These are phyloP conservation scores for Neolamprologus kungweensis DNA, from an alignment of 2,113 vertebrate genomes.

Conservation along the genomic window DNA sequence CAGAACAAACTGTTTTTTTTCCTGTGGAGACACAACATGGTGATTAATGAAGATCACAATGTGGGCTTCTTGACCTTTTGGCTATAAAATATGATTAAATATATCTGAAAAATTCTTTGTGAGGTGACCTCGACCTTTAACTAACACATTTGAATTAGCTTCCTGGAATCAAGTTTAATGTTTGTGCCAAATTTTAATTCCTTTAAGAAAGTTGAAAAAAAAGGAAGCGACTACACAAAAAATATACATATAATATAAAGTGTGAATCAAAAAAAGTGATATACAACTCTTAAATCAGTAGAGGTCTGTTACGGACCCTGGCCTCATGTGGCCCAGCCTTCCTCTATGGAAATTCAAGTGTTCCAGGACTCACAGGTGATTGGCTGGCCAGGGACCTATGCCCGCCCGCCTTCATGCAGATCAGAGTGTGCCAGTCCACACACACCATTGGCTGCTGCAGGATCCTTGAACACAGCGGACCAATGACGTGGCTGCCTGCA, in stretches of 20 bases:
- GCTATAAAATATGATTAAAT: neutral
- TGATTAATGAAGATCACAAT: neutral
- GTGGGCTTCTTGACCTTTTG: neutral
- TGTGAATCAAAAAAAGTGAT: neutral
- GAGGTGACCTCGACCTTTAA: neutral
- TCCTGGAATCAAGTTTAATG: neutral
- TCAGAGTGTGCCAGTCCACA: neutral
- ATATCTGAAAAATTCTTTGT: neutral
- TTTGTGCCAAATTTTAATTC: neutral
- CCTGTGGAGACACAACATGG: neutral
- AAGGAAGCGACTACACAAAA: neutral
- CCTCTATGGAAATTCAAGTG: neutral
- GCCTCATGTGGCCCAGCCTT: neutral
- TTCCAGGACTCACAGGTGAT: neutral
- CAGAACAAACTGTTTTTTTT: neutral
- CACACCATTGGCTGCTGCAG: neutral
- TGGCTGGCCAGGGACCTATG: neutral
- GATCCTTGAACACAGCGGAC: neutral
- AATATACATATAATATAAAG: neutral
- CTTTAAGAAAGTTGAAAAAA: neutral
- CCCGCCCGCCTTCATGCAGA: rapidly evolving
- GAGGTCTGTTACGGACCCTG: neutral
- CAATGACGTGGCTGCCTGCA: neutral
- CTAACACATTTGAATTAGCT: neutral
- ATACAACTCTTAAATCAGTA: neutral